These are phyloP conservation scores for Coryphaenoides rupestris DNA, from an alignment of 2,113 vertebrate species.

Conservation along the genomic window DNA sequence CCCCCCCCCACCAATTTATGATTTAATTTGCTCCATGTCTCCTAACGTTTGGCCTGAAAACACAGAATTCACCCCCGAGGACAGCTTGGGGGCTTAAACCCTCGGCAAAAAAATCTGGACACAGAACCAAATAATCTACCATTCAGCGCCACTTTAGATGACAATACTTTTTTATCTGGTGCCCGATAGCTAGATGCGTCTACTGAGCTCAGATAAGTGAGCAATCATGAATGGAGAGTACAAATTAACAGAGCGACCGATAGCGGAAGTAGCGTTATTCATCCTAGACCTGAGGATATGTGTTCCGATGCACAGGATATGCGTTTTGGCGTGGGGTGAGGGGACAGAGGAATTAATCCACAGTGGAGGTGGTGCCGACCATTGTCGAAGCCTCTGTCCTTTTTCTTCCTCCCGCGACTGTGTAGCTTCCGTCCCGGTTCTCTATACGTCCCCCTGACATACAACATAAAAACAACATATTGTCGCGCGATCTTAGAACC, in stretches of 20 bases:
- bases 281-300: constrained; percentile 91
- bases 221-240: too few species aligned
- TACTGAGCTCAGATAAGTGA: too few species aligned
- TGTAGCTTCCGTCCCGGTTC: constrained; percentile 84
- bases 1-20: constrained; percentile 95
- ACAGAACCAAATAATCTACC: too few species aligned
- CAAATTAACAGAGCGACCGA: too few species aligned
- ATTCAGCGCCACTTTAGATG: not conserved
- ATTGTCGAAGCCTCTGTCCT: constrained; percentile 73
- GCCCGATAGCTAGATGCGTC: too few species aligned
- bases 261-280: too few species aligned
- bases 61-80: too few species aligned
- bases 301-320: constrained; percentile 89
- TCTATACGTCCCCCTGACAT: constrained; percentile 86
- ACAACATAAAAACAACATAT: too few species aligned
- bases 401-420: constrained; percentile 81
- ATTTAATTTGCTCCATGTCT: constrained; percentile 90
- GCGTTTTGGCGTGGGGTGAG: too few species aligned
- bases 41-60: constrained; percentile 88
- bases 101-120: too few species aligned
- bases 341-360: too few species aligned
- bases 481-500: not conserved
- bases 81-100: too few species aligned
- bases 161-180: not conserved
- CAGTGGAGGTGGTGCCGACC: constrained; percentile 81